phyloP scores from a whole-genome alignment of 2,888 invertebrate species.

The Cosmia trapezina region DNA sequence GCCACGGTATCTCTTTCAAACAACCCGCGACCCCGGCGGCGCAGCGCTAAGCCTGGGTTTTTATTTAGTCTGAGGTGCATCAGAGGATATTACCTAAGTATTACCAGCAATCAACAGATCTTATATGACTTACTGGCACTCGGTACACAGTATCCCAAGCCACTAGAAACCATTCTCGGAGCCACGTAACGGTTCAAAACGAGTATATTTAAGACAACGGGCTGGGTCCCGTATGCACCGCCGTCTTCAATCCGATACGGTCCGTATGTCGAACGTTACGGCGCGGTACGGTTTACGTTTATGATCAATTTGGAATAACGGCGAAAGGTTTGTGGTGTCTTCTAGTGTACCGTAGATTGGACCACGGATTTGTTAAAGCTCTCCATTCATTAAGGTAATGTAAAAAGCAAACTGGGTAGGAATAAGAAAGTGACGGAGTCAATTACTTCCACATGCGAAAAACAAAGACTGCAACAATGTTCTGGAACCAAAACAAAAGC shows the following conservation, averaged over 20 bases:
- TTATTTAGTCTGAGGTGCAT: too few species aligned
- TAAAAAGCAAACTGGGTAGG: too few species aligned
- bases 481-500: too few species aligned
- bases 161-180: conserved; percentile 26
- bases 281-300: conserved; percentile 22
- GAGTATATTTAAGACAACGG: conserved; percentile 59
- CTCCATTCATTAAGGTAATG: neutral
- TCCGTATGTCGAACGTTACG: conserved; percentile 49
- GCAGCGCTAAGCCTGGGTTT: too few species aligned
- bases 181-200: conserved; percentile 39
- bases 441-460: too few species aligned
- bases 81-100: neutral
- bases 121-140: neutral
- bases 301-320: conserved; percentile 49
- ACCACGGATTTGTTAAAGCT: neutral
- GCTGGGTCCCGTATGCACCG: conserved; percentile 49
- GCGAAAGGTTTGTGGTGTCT: conserved; percentile 22
- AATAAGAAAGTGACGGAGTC: too few species aligned
- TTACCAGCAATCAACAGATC: neutral
- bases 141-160: conserved; percentile 11
- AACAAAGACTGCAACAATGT: too few species aligned
- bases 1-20: too few species aligned
- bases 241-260: conserved; percentile 53
- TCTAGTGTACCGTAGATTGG: neutral
- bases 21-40: too few species aligned